A percentile compares a stretch with the other conserved stretches of the same genome.
These are phyloP conservation scores for Propithecus perrieri DNA, from an alignment of 2,797 vertebrate species.

Conservation along the genomic window DNA sequence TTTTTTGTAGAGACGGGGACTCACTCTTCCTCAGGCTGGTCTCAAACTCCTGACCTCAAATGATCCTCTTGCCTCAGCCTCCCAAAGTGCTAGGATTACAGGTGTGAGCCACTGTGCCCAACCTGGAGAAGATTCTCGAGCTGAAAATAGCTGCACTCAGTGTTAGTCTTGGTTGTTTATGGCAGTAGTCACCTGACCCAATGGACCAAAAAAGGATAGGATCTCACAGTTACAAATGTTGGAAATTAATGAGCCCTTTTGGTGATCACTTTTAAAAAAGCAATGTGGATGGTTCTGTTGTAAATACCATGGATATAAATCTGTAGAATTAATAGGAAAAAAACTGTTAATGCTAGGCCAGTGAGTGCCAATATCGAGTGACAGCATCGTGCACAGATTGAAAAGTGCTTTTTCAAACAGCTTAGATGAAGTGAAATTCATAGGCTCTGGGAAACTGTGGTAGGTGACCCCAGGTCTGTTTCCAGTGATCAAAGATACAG, in stretches of 20 bases:
- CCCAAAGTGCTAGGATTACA: not conserved
- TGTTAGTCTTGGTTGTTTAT: not conserved
- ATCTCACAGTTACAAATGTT: not conserved
- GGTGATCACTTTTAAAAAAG: not conserved
- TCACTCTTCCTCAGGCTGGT: not conserved
- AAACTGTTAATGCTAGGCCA: accelerated
- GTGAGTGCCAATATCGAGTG: not conserved
- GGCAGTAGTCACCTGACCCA: not conserved
- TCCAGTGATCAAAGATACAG: not conserved
- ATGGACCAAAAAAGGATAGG: not conserved
- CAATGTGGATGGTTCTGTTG: not conserved
- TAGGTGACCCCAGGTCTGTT: not conserved
- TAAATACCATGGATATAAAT: not conserved
- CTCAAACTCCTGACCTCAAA: not conserved
- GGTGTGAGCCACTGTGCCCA: not conserved
- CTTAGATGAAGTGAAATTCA: not conserved
- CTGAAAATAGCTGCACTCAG: not conserved
- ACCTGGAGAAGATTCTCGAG: not conserved
- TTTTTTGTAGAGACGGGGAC: not conserved
- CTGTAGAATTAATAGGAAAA: too few species aligned
- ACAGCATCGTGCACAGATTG: not conserved
- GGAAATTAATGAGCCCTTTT: not conserved
- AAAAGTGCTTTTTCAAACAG: not conserved
- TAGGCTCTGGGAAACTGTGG: not conserved
- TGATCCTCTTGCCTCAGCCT: not conserved